Evolutionary conservation across 2,113 vertebrate genomes (phyloP).

Genomic region (Agapornis roseicollis): DNA sequence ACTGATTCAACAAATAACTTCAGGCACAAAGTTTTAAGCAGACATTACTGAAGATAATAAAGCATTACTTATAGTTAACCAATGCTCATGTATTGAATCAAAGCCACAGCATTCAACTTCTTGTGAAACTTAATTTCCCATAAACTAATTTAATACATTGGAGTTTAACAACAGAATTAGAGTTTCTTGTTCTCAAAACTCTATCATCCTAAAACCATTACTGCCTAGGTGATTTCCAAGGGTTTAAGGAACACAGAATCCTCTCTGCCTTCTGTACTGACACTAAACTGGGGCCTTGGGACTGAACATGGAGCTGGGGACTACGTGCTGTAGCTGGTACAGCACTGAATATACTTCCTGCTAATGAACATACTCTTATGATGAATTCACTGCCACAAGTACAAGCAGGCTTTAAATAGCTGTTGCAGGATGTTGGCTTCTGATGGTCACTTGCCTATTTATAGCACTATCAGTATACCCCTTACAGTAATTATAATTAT

Average conservation of each 20-base stretch:
- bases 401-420: not conserved
- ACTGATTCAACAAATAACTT: not conserved
- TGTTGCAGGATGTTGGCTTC: not conserved
- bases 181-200: not conserved
- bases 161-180: not conserved
- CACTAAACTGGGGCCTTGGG: not conserved
- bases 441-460: slow-evolving; percentile 14
- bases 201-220: not conserved
- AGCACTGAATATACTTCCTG: not conserved
- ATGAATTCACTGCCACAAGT: not conserved
- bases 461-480: not conserved
- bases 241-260: not conserved
- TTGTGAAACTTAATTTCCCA: not conserved
- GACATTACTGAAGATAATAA: not conserved
- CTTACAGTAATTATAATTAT: not conserved
- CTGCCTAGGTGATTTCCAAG: not conserved
- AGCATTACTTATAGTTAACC: not conserved
- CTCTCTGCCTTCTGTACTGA: not conserved
- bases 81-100: not conserved
- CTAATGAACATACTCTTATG: not conserved
- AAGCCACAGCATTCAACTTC: not conserved
- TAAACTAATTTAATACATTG: not conserved
- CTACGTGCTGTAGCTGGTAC: rapidly evolving
- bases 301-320: not conserved
- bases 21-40: not conserved